Evolutionary conservation across 2,888 invertebrate genomes (phyloP), one percentile per base, ranked within the genome.

Genomic region (Amaurobius ferox): DNA sequence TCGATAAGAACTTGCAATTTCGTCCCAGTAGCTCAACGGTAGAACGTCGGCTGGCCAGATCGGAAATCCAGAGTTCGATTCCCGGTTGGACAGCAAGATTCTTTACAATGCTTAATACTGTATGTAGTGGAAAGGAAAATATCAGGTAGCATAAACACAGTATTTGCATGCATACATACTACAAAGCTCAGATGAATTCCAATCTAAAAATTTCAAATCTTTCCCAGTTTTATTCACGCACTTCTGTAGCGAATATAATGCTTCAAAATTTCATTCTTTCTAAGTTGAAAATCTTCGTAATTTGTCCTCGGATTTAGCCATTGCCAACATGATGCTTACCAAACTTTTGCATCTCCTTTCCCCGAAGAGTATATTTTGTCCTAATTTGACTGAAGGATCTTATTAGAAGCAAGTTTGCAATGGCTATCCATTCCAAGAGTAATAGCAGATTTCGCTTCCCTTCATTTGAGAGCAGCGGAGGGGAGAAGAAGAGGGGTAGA

Each of bases 331-430:
- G 9, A 35, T 35, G 35, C 35, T n/a, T 35, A 23, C 55, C 7
- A n/a, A 55, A 55, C 23, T 44, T 23, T 55, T 55, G 23, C 23
- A 23, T 55, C 55, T 23, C 55, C 13, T 5, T 3, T 2, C 44
- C 44, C n/a, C n/a, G n/a, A 44, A 44, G 55, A 55, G 23, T 23
- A 7, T 55, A 55, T 55, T 55, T 23, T 55, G 55, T 11, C 29
- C 79, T 79, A 62, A 72, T 79, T 79, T 79, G 66, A 35, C 32
- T 79, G 72, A 72, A 79, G 79, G 26, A 62, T 72, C 79, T 79
- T 79, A 79, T 79, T 79, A 79, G 35, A 6, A 32, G 19, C 19
- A 26, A 19, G 26, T 26, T 26, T 13, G 26, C 32, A 29, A 13
- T 26, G n/a, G n/a, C 32, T 55, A 30, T 55, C 39, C n/a, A 28